Evolutionary conservation across 2,888 invertebrate species (phyloP), one percentile per base, ranked within the genome.

Genomic region (Cephus sareptanus): DNA sequence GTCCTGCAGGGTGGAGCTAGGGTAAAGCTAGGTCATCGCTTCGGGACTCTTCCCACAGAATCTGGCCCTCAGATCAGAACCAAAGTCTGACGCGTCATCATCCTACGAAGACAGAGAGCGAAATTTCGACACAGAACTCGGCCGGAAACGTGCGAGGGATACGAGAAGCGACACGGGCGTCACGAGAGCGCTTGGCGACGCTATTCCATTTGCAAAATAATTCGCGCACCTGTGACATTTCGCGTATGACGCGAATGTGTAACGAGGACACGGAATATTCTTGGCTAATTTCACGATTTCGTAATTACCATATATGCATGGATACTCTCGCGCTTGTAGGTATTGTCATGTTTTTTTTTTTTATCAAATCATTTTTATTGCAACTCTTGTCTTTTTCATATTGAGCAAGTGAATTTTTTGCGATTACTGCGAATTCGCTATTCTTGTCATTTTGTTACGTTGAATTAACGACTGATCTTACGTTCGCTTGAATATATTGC

Each of bases 21-120:
- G 81, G 81, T 79, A 79, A 80, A 76, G 76, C 79, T 76, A 69
- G 73, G 81, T 81, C 84, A 80, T 81, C 83, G 84, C 85, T 81
- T 81, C 84, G 88, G 88, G 87, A 88, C 83, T 80, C 82, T 77
- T 85, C 87, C 86, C 85, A 84, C 80, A 82, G 82, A 88, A 90
- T 89, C 86, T 88, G 89, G 87, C 87, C 87, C 85, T 85, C 84
- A 84, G 87, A 88, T 87, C 86, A 83, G 89, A 88, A 89, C 83
- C 87, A 87, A 89, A 88, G 89, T 88, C 86, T 85, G 88, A 89
- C 85, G 71, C 71, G 71, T 31, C 71, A 31, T 71, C 71, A 15
- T 71, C 71, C 23, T 34, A 71, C 71, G 71, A 71, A 71, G 71
- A 71, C 30, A 31, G 71, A 71, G 33, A 71, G 12, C 23, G 31